A percentile compares a stretch with the other conserved stretches of the same genome.
phyloP scores from a whole-genome alignment of 2,797 vertebrate genomes.

The Microcaecilia unicolor region DNA sequence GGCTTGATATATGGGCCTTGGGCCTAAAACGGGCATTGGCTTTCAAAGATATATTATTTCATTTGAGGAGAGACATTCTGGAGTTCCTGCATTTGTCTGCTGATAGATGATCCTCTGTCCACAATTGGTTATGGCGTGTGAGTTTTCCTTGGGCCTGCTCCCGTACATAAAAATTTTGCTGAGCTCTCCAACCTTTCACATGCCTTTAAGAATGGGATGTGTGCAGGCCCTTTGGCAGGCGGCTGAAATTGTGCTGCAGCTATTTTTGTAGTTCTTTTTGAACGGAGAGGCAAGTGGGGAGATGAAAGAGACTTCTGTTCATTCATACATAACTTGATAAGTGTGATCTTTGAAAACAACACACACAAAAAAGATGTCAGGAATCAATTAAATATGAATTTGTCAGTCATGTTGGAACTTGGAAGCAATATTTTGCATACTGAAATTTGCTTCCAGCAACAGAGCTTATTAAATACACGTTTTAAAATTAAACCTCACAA shows the following conservation, averaged over 20 bases:
- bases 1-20: slow-evolving; percentile 95
- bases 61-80: slow-evolving; percentile 98
- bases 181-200: slow-evolving; percentile 61
- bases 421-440: not conserved
- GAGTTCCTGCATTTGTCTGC: slow-evolving; percentile 86
- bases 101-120: slow-evolving; percentile 95
- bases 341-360: slow-evolving; percentile 4
- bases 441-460: fast-evolving
- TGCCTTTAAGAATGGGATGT: slow-evolving; percentile 42
- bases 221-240: slow-evolving; percentile 49
- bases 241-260: slow-evolving; percentile 55
- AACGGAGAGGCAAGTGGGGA: slow-evolving; percentile 48
- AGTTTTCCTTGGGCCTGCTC: slow-evolving; percentile 71
- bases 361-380: slow-evolving; percentile 1
- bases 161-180: slow-evolving; percentile 73
- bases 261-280: slow-evolving; percentile 78
- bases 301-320: slow-evolving; percentile 69
- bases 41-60: slow-evolving; percentile 99
- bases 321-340: slow-evolving; percentile 59
- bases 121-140: slow-evolving; percentile 77
- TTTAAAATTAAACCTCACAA: no score
- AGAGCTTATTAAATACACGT: no score
- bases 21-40: slow-evolving; percentile 88
- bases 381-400: not conserved
- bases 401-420: not conserved